These are phyloP conservation scores for Rhinoptilus africanus DNA, from an alignment of 2,113 vertebrate genomes.

Conservation along the genomic window DNA sequence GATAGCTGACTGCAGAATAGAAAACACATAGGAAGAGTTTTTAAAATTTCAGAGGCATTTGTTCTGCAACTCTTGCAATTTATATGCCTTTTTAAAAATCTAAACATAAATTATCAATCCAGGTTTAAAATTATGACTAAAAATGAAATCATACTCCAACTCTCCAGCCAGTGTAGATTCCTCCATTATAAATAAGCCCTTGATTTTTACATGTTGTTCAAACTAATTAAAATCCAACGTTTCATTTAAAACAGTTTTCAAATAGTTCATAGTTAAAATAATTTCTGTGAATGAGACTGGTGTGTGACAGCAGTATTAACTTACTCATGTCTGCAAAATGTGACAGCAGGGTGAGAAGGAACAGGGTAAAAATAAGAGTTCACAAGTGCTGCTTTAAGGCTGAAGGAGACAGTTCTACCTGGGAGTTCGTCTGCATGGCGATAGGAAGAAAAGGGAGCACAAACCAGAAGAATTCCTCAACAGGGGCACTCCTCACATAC, in stretches of 20 bases:
- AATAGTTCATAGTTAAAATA: not conserved
- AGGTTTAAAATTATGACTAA: not conserved
- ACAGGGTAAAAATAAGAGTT: not conserved
- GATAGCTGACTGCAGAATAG: not conserved
- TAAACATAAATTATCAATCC: not conserved
- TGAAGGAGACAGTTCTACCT: not conserved
- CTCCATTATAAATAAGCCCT: not conserved
- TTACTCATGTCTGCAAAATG: not conserved
- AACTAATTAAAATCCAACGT: not conserved
- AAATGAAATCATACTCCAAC: not conserved
- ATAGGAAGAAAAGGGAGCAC: not conserved
- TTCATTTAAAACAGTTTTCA: not conserved
- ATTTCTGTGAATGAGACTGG: not conserved
- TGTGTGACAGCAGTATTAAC: not conserved
- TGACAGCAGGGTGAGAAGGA: not conserved
- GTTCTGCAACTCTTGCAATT: not conserved
- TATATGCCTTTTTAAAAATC: not conserved
- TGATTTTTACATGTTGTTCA: not conserved
- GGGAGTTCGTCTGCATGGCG: not conserved
- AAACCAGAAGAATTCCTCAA: not conserved
- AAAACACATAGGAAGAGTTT: not conserved
- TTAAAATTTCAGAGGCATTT: not conserved
- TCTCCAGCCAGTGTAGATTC: not conserved
- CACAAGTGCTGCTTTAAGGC: not conserved
- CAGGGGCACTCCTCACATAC: not conserved